A percentile compares a stretch with the other conserved stretches of the same genome.
These are phyloP conservation scores for Aeoliscus strigatus DNA, from an alignment of 2,797 vertebrate genomes.

Conservation along the genomic window DNA sequence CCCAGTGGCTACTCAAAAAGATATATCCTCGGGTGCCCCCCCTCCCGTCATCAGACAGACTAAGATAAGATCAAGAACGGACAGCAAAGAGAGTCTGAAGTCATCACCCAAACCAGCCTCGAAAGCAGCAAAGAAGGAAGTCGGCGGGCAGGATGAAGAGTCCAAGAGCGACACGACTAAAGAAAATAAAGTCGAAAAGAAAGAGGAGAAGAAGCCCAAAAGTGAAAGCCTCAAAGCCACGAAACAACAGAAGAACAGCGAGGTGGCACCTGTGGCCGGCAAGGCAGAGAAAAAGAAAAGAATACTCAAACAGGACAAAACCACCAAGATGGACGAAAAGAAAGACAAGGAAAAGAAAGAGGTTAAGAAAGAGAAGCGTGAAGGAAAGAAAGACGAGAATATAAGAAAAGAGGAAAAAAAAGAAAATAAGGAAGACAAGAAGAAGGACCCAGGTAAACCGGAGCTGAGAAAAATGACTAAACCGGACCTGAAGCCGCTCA, in stretches of 20 bases:
- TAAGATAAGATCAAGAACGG: constrained; percentile 92
- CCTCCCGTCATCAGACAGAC: constrained; percentile 88
- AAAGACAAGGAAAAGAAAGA: constrained; percentile 98
- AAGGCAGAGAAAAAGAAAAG: constrained; percentile 92
- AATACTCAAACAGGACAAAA: constrained; percentile 86
- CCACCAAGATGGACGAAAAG: constrained; percentile 91
- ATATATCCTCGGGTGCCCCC: constrained; percentile 82
- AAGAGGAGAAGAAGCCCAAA: constrained; percentile 82
- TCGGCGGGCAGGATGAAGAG: constrained; percentile 81
- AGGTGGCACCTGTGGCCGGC: constrained; percentile 74
- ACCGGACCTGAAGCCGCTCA: constrained; percentile 93
- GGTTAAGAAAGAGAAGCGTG: constrained; percentile 82
- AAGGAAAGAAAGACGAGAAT: constrained; percentile 73
- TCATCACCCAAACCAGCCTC: constrained; percentile 83
- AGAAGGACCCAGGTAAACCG: constrained; percentile 83
- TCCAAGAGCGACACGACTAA: constrained; percentile 80
- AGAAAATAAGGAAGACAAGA: constrained; percentile 93
- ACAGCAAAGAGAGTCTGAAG: constrained; percentile 97
- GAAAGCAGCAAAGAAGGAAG: constrained; percentile 84
- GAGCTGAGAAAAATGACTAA: constrained; percentile 90
- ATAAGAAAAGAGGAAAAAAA: constrained; percentile 90
- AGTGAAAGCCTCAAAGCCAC: constrained; percentile 79
- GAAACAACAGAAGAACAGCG: constrained; percentile 82
- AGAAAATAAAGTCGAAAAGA: constrained; percentile 85
- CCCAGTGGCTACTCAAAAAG: constrained; percentile 94